These are phyloP conservation scores for Conopomorpha cramerella DNA, from an alignment of 1,140 invertebrate species.

Conservation along the genomic window DNA sequence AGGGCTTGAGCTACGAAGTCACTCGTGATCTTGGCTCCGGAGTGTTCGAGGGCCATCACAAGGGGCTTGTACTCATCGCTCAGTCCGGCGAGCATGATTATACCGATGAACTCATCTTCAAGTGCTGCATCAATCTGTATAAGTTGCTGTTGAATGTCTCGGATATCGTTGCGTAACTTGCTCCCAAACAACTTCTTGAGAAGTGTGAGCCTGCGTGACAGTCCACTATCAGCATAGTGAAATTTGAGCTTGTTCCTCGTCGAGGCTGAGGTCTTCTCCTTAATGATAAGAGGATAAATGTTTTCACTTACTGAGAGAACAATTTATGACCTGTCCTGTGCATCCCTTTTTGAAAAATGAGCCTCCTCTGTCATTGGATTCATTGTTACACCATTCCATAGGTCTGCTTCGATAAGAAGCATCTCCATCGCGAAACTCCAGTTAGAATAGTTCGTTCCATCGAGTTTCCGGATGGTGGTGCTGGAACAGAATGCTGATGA, in stretches of 20 bases:
- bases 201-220: neutral
- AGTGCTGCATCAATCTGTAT: neutral
- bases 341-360: too few species aligned
- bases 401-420: neutral
- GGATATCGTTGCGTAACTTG: neutral
- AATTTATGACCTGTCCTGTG: neutral
- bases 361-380: neutral
- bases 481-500: neutral
- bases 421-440: neutral
- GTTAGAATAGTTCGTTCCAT: neutral
- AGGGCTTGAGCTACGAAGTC: neutral
- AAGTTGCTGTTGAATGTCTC: neutral
- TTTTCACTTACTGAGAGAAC: neutral
- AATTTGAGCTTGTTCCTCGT: neutral
- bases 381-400: neutral
- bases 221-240: neutral
- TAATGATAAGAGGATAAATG: neutral
- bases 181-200: neutral
- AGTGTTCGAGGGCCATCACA: neutral
- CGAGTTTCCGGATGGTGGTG: neutral
- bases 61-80: neutral
- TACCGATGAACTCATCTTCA: neutral
- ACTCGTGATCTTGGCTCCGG: neutral
- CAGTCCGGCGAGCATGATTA: neutral
- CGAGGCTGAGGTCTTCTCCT: neutral